Evolutionary conservation across 2,888 invertebrate species (phyloP).

Genomic region (Desoria tigrina): DNA sequence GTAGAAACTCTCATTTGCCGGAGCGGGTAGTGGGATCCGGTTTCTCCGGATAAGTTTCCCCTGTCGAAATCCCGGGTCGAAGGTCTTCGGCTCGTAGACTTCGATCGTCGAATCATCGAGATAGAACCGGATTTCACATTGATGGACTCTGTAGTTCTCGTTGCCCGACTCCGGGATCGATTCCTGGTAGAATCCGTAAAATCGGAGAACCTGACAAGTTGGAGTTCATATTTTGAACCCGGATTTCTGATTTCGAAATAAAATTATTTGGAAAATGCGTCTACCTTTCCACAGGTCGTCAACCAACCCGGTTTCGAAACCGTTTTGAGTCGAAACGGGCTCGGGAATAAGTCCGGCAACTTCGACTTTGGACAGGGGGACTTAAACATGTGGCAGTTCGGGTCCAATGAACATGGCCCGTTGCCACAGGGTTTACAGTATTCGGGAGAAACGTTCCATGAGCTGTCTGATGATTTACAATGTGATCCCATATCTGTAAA

Average conservation of each 20-base stretch:
- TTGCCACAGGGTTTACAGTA: neutral
- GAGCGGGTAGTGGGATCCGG: conserved; percentile 60
- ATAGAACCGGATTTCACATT: conserved; percentile 80
- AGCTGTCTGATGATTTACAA: too few species aligned
- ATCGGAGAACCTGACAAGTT: conserved; percentile 62
- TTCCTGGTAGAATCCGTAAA: conserved; percentile 78
- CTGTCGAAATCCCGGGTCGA: conserved; percentile 75
- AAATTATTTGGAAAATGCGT: neutral
- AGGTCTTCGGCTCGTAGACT: conserved; percentile 75
- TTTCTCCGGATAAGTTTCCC: conserved; percentile 30
- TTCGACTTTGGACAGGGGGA: conserved; percentile 14
- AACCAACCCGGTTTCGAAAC: conserved; percentile 24
- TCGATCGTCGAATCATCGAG: conserved; percentile 90
- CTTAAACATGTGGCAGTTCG: conserved; percentile 28
- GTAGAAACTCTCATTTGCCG: conserved; percentile 72
- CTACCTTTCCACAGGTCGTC: conserved; percentile 24
- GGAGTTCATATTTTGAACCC: neutral
- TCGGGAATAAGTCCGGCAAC: conserved; percentile 15
- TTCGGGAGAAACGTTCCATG: too few species aligned
- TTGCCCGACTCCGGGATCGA: conserved; percentile 72
- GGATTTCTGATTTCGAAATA: conserved; percentile 57
- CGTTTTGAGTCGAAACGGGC: conserved; percentile 7
- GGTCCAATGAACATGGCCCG: conserved; percentile 20
- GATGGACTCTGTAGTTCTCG: conserved; percentile 70
- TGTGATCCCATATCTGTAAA: too few species aligned